Conservation (phyloP, 1,140 invertebrate species). For the Archivesica marissinica region DNA sequence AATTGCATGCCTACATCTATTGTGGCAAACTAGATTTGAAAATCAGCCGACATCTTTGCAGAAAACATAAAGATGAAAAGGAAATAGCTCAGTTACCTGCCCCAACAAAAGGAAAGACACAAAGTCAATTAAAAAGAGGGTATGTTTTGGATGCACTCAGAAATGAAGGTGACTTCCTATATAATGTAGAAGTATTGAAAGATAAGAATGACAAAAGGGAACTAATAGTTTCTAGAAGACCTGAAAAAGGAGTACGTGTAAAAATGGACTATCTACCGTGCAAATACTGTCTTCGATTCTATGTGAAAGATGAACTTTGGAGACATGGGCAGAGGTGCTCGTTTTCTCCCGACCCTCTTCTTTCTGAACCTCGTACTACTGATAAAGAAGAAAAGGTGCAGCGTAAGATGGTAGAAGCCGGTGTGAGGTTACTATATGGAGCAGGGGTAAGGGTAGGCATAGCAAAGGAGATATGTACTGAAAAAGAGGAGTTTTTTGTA, state of each 20-base stretch:
- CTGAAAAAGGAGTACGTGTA: not conserved
- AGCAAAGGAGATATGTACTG: not conserved
- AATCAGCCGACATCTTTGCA: not conserved
- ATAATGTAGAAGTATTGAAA: not conserved
- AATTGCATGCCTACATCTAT: not conserved
- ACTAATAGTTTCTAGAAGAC: not conserved
- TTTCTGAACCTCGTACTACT: not conserved
- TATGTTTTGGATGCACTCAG: not conserved
- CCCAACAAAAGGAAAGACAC: not conserved
- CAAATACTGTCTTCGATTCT: not conserved
- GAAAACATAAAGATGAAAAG: not conserved
- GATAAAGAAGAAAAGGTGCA: not conserved
- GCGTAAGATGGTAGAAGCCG: not conserved
- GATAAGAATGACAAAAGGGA: not conserved
- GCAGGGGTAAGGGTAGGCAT: not conserved
- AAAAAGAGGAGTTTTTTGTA: constrained; percentile 5
- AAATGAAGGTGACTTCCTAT: constrained; percentile 9
- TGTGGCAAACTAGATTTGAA: not conserved
- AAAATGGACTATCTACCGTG: not conserved
- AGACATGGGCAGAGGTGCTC: not conserved
- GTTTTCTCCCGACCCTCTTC: not conserved
- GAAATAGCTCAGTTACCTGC: not conserved
- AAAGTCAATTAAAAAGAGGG: not conserved
- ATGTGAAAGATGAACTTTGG: constrained; percentile 1
- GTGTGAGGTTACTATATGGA: constrained; percentile 2